A percentile compares a stretch with the other conserved stretches of the same genome.
These are phyloP conservation scores for Rhynchophorus ferrugineus DNA, from an alignment of 1,140 invertebrate species.

Conservation along the genomic window DNA sequence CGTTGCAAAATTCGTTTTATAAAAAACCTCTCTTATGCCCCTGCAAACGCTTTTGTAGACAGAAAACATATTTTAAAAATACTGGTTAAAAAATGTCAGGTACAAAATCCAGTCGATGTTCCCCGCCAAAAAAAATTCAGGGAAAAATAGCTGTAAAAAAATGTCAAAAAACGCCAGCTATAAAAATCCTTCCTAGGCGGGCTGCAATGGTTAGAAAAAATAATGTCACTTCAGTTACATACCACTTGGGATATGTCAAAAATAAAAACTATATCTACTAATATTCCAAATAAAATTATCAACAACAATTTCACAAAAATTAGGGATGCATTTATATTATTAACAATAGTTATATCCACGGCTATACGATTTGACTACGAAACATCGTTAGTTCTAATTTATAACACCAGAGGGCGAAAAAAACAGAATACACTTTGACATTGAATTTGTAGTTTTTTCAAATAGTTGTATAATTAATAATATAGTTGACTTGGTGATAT, in stretches of 20 bases:
- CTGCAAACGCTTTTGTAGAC: constrained; percentile 45
- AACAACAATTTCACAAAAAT: no score
- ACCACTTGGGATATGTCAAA: constrained; percentile 41
- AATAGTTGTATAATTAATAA: no score
- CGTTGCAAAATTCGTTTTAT: constrained; percentile 13
- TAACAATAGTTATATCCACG: no score
- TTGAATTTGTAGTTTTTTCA: no score
- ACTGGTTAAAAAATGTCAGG: constrained; percentile 16
- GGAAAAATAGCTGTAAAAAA: constrained; percentile 37
- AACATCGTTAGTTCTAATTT: no score
- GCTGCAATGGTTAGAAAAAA: constrained; percentile 41
- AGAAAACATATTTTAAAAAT: constrained; percentile 32
- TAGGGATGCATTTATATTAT: no score
- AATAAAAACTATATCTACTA: constrained; percentile 15
- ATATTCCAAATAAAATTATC: constrained; percentile 6
- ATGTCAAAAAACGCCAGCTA: constrained; percentile 26
- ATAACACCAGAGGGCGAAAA: no score
- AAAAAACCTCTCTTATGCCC: constrained; percentile 37
- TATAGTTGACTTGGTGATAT: no score
- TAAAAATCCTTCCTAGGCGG: constrained; percentile 39
- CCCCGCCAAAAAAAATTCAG: constrained; percentile 22
- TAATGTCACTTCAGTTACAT: constrained; percentile 34
- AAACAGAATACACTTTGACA: no score
- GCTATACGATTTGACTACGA: no score
- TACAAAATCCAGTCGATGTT: constrained; percentile 10